Conservation (phyloP, 2,797 vertebrate species). For the Karalla daura region DNA sequence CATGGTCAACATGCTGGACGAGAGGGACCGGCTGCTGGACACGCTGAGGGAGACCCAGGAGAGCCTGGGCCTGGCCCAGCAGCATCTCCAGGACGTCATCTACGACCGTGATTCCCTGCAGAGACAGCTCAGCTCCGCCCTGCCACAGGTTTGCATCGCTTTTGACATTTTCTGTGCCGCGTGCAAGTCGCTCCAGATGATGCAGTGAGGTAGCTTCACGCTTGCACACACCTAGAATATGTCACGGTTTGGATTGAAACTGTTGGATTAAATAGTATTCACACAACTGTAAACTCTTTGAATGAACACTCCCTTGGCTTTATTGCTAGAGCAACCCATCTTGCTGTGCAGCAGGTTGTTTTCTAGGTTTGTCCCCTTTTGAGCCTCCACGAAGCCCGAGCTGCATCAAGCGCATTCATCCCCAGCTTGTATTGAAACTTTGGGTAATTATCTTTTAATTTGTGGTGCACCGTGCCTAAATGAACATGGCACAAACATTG, state of each 20-base stretch:
- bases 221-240: neutral
- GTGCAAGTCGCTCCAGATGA: neutral
- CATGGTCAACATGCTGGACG: constrained; percentile 99
- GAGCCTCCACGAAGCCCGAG: neutral
- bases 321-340: neutral
- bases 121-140: constrained; percentile 96
- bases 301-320: neutral
- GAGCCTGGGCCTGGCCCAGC: constrained; percentile 93
- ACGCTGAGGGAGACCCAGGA: constrained; percentile 97
- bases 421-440: neutral
- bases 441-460: constrained; percentile 21
- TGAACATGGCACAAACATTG: constrained; percentile 3
- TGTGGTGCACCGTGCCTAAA: constrained; percentile 4
- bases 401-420: neutral
- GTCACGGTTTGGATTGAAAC: neutral
- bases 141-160: constrained; percentile 90
- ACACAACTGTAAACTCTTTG: neutral
- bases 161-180: neutral
- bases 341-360: neutral
- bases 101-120: constrained; percentile 97
- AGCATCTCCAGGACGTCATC: constrained; percentile 97
- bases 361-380: neutral
- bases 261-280: neutral
- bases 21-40: constrained; percentile 96
- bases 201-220: too few species aligned